Conservation (phyloP, 2,888 invertebrate genomes). For the Drosophila bunnanda region DNA sequence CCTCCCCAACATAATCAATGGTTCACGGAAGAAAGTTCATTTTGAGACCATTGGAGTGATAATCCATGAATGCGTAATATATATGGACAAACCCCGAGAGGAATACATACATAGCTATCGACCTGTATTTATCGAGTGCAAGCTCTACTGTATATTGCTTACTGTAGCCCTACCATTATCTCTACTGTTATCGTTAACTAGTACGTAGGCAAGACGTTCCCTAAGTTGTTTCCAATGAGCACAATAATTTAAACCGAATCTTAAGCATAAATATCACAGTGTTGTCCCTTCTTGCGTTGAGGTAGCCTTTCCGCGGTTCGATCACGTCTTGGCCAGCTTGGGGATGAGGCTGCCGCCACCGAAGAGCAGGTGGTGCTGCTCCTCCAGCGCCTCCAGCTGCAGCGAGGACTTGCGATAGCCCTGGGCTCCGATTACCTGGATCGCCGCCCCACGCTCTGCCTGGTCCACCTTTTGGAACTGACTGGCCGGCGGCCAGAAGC, state of each 20-base stretch:
- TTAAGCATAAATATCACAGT: slow-evolving; percentile 67
- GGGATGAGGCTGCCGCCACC: slow-evolving; percentile 5
- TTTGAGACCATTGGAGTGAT: slow-evolving; percentile 7
- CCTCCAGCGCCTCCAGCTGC: slow-evolving; percentile 47
- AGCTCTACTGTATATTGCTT: slow-evolving; percentile 62
- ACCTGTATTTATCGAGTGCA: slow-evolving; percentile 58
- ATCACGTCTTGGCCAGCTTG: slow-evolving; percentile 41
- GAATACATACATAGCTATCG: slow-evolving; percentile 42
- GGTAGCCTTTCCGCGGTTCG: slow-evolving; percentile 8
- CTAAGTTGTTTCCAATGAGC: slow-evolving; percentile 75
- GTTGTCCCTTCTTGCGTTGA: slow-evolving; percentile 38
- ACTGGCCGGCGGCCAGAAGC: slow-evolving; percentile 69
- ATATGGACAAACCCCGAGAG: background rate
- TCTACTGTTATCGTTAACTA: slow-evolving; percentile 67
- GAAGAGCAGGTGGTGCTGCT: slow-evolving; percentile 51
- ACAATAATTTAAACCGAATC: slow-evolving; percentile 70
- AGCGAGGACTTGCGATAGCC: slow-evolving; percentile 45
- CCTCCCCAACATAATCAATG: slow-evolving; percentile 9
- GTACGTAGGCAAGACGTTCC: slow-evolving; percentile 69
- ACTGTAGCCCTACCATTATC: slow-evolving; percentile 35
- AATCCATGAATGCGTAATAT: background rate
- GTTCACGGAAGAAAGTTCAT: background rate
- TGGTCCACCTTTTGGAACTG: slow-evolving; percentile 50
- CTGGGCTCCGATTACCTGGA: slow-evolving; percentile 32
- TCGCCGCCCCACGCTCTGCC: slow-evolving; percentile 22